Percentiles rank a stretch among this genome's conserved stretches.
Evolutionary conservation across 2,888 invertebrate species (phyloP).

Genomic region (Protophormia terraenovae): DNA sequence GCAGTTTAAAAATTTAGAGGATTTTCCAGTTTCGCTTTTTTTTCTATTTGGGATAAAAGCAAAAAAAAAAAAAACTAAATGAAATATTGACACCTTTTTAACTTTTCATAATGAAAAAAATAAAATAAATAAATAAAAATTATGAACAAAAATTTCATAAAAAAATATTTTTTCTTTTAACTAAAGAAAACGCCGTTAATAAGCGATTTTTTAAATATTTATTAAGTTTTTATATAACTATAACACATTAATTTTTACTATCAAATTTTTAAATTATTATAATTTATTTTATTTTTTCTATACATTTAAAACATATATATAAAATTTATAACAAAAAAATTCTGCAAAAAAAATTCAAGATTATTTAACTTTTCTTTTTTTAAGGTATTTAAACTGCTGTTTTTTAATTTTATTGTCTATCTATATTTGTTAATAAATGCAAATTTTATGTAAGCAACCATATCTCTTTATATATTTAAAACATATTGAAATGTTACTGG

Average conservation of each 20-base stretch:
- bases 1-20: slow-evolving; percentile 51
- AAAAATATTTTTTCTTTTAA: background rate
- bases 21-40: slow-evolving; percentile 66
- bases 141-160: slow-evolving; percentile 15
- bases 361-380: slow-evolving; percentile 24
- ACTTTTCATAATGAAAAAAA: slow-evolving; percentile 5
- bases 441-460: slow-evolving; percentile 24
- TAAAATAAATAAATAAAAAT: slow-evolving; percentile 4
- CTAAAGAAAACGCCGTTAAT: background rate
- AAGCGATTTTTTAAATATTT: background rate
- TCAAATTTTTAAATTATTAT: slow-evolving; percentile 20
- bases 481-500: slow-evolving; percentile 27
- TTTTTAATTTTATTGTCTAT: background rate
- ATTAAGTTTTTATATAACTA: slow-evolving; percentile 15
- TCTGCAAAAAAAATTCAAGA: background rate
- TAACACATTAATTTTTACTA: background rate
- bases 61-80: slow-evolving; percentile 15
- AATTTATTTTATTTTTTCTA: background rate
- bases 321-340: background rate
- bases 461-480: too few relatives aligned
- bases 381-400: background rate
- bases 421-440: slow-evolving; percentile 2
- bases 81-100: slow-evolving; percentile 57
- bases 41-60: slow-evolving; percentile 3
- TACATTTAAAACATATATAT: background rate